Evolutionary conservation across 1,140 invertebrate genomes (phyloP), one percentile per base, ranked within the genome.

Genomic region (Nymphalis io): DNA sequence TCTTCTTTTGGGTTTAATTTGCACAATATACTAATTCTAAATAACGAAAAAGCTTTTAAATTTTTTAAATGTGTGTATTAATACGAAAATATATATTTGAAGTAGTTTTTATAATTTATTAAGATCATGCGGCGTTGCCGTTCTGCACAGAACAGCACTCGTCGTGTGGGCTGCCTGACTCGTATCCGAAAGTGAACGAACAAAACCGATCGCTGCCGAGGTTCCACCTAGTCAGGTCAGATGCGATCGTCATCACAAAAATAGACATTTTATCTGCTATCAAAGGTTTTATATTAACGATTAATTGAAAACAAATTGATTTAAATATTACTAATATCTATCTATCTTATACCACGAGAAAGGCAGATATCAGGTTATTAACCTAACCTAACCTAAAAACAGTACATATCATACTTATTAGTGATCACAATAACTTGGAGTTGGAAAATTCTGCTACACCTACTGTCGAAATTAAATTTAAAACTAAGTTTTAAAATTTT

Each of bases 61-160:
- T 33, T n/a, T n/a, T n/a, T 33, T 3, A 33, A 33, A 33, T 33
- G 0, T 33, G 10, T 33, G 10, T 33, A 33, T 33, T 33, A 8
- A 33, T 4, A 33, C 27, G 10, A 33, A 33, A 33, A 33, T 33
- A 33, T 8, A 1, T 33, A 33, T 8, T 8, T 6, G 10, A 63
- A 51, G 46, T 1, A 72, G 48, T 60, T 62, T 59, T 70, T 67
- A 62, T 61, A 71, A 69, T 53, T 76, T 80, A 78, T 78, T 70
- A 70, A 68, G 73, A 75, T 70, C 71, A 68, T 74, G 87, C 88
- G 83, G 81, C 81, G 88, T 90, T 90, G 88, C 88, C 88, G 80
- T 63, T 81, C 75, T 77, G 69, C 72, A 80, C 74, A 74, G 72
- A 71, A 65, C 72, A 69, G 40, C 73, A 73, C 71, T 61, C 60